Evolutionary conservation across 2,797 vertebrate genomes (phyloP), one percentile per base, ranked within the genome.

Genomic region (Echeneis naucrates): DNA sequence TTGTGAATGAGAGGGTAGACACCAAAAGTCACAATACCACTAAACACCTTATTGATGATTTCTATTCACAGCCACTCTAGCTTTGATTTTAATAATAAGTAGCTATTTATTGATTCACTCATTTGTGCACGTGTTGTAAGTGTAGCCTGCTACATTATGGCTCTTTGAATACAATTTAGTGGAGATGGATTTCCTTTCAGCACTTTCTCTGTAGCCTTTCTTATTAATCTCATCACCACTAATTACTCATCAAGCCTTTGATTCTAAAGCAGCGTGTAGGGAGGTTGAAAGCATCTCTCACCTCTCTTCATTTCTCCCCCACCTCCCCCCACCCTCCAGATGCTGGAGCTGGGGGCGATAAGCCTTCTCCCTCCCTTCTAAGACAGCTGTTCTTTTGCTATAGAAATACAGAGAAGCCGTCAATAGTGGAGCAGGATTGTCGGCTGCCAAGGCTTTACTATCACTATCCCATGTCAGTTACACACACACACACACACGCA

Each of bases 171-270:
- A 76, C 69, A 60, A 62, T 75, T 61, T 75, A 78, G 58, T 62
- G 56, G 67, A 80, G 57, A 72, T 64, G 48, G 65, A 78, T 88
- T 45, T 57, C 69, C 75, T 81, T 75, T 78, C 58, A 78, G 68
- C 78, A 72, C 71, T 79, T 79, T 82, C 74, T 84, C 72, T 81
- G 64, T 56, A 68, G 69, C 68, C 64, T 83, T 82, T 85, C 60
- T 72, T 86, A 81, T 85, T 91, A 87, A 87, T 91, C 81, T 90
- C 76, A 77, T 87, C 77, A 82, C 81, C 81, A 69, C 85, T 89
- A 90, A 92, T 92, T 86, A 86, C 83, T 83, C 84, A 85, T 88
- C 88, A 87, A 77, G 82, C 83, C 85, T 91, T 89, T 91, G 87
- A 91, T 85, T 90, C 74, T 73, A 85, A 88, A 87, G 84, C 84